Conservation (phyloP, 2,113 vertebrate genomes). For the Polypterus bichir region DNA sequence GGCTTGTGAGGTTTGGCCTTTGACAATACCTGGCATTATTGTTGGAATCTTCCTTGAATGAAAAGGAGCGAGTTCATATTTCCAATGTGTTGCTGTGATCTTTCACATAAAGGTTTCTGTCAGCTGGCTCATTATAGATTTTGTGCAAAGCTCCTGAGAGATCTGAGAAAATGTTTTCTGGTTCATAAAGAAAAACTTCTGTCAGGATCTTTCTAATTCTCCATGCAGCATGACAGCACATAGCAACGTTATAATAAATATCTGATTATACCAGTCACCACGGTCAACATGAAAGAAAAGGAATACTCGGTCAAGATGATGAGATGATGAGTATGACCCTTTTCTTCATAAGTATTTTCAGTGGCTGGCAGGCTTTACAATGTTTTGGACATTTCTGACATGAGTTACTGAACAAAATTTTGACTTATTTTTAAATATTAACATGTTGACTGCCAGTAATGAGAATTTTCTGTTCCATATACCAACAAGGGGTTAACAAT, state of each 20-base stretch:
- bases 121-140: conserved; percentile 77
- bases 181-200: conserved; percentile 51
- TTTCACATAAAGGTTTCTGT: conserved; percentile 71
- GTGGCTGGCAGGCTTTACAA: too few relatives aligned
- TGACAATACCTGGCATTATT: conserved; percentile 64
- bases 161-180: conserved; percentile 60
- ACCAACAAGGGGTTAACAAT: too few relatives aligned
- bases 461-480: too few relatives aligned
- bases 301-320: not conserved
- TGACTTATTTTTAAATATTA: too few relatives aligned
- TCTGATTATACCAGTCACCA: conserved; percentile 20
- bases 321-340: too few relatives aligned
- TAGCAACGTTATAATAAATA: conserved; percentile 36
- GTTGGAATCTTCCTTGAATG: conserved; percentile 63
- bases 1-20: conserved; percentile 46
- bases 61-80: conserved; percentile 60
- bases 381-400: too few relatives aligned
- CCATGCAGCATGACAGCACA: conserved; percentile 33
- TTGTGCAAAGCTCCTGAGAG: conserved; percentile 68
- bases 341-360: too few relatives aligned
- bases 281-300: not conserved
- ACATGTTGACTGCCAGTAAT: too few relatives aligned
- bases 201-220: conserved; percentile 30
- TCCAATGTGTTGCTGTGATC: conserved; percentile 61
- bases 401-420: too few relatives aligned